Percentiles rank a stretch among this genome's conserved stretches.
Conservation (phyloP, 2,888 invertebrate genomes). For the Eilema griseolum region DNA sequence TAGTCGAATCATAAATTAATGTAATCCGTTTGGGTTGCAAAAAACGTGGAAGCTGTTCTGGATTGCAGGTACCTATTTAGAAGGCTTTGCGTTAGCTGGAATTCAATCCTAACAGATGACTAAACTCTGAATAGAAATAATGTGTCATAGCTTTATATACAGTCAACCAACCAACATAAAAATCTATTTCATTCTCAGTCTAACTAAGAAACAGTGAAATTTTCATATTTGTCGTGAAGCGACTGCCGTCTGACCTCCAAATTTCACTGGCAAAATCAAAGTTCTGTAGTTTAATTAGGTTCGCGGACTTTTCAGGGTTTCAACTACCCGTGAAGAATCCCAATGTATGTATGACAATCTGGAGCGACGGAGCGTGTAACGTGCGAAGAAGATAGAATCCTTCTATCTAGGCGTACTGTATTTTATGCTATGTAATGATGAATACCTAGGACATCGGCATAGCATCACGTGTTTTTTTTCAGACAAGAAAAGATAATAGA, state of each 20-base stretch:
- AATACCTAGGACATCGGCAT: too few species aligned
- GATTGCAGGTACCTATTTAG: neutral
- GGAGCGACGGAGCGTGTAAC: neutral
- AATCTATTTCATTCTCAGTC: too few species aligned
- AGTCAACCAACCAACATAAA: too few species aligned
- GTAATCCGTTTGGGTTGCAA: slow-evolving; percentile 2
- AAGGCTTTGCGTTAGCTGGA: neutral
- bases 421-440: too few species aligned
- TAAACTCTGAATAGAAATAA: neutral
- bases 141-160: neutral
- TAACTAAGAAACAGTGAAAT: too few species aligned
- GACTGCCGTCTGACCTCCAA: neutral
- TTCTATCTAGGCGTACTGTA: neutral
- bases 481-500: too few species aligned
- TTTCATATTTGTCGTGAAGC: too few species aligned
- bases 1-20: neutral
- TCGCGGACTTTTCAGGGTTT: neutral
- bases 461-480: too few species aligned
- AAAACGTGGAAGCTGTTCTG: neutral
- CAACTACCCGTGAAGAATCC: neutral
- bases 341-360: neutral
- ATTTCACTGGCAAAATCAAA: neutral
- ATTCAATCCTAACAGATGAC: neutral
- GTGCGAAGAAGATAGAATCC: neutral
- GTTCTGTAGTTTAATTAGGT: neutral